Evolutionary conservation across 2,113 vertebrate genomes (phyloP).

Genomic region (Melanostigma gelatinosum): DNA sequence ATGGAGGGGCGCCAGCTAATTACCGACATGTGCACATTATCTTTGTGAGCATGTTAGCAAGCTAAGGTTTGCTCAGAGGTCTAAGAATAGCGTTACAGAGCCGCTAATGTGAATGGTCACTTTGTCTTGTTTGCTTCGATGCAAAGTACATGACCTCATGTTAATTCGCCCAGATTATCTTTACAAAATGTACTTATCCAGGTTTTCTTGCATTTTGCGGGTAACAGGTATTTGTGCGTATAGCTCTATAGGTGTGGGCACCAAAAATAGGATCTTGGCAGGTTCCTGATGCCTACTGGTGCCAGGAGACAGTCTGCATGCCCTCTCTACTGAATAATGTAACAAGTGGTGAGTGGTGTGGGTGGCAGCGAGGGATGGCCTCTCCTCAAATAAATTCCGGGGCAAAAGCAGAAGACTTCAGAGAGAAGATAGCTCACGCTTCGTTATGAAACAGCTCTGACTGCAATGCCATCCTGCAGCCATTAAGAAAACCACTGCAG

Average conservation of each 20-base stretch:
- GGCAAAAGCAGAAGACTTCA: constrained; percentile 45
- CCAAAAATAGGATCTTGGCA: constrained; percentile 6
- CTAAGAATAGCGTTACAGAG: neutral
- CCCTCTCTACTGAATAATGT: constrained; percentile 78
- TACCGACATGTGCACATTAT: no score
- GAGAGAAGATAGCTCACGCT: neutral
- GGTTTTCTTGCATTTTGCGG: neutral
- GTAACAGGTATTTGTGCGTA: neutral
- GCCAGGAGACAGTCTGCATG: constrained; percentile 47
- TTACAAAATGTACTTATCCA: neutral
- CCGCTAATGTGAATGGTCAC: no score
- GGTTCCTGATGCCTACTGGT: constrained; percentile 23
- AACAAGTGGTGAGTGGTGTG: constrained; percentile 73
- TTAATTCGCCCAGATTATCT: neutral
- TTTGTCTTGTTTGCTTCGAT: neutral
- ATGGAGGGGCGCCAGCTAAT: no score
- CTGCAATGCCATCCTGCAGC: neutral
- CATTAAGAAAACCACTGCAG: neutral
- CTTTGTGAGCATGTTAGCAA: neutral
- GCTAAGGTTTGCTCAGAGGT: neutral
- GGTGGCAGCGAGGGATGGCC: constrained; percentile 67
- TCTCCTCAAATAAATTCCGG: constrained; percentile 76
- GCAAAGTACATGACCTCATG: neutral
- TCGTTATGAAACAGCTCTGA: constrained; percentile 15
- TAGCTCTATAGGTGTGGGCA: neutral